Conservation (phyloP, 2,113 vertebrate species). For the Phalacrocorax aristotelis region DNA sequence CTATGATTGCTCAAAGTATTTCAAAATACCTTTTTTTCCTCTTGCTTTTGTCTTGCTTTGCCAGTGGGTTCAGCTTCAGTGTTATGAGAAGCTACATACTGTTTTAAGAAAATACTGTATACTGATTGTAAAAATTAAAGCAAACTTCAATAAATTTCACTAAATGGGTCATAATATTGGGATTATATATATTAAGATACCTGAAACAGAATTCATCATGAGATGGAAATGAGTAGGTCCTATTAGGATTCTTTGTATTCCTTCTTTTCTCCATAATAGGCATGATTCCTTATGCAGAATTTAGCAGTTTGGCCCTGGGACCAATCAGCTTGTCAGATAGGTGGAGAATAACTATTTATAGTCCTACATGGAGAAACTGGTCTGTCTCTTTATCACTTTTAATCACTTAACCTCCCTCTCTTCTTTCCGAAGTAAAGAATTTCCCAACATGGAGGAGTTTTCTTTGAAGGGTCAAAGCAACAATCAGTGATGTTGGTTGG, state of each 20-base stretch:
- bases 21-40: not conserved
- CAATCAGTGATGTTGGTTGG: not conserved
- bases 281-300: conserved; percentile 43
- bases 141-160: not conserved
- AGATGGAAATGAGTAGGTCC: not conserved
- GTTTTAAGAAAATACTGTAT: not conserved
- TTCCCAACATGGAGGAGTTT: not conserved
- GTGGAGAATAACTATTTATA: conserved; percentile 43
- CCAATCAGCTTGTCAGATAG: conserved; percentile 45
- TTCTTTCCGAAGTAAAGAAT: not conserved
- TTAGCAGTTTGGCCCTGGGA: conserved; percentile 27
- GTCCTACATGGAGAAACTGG: not conserved
- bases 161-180: not conserved
- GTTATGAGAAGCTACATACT: not conserved
- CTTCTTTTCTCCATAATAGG: conserved; percentile 68
- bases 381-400: not conserved
- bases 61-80: not conserved
- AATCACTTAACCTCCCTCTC: not conserved
- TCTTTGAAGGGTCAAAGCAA: not conserved
- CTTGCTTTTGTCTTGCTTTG: not conserved
- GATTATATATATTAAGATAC: not conserved
- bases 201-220: not conserved
- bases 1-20: not conserved
- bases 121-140: not conserved
- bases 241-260: not conserved